Conservation (phyloP, 1,140 invertebrate genomes). For the Eriosoma lanigerum region DNA sequence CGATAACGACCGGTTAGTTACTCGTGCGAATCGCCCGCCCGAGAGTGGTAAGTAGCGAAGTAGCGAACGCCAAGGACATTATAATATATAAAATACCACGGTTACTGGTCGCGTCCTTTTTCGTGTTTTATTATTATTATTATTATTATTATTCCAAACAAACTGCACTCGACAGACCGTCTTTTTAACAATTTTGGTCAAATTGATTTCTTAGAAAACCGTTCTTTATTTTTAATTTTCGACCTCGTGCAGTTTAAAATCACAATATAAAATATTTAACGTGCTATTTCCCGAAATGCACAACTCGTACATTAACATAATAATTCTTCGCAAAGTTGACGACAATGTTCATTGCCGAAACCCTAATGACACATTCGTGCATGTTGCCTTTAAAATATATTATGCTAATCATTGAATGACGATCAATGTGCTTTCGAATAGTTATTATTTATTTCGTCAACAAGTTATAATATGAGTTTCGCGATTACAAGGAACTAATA, state of each 20-base stretch:
- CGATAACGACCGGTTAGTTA: neutral
- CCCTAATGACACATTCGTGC: neutral
- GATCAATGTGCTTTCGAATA: neutral
- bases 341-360: neutral
- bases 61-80: too few relatives aligned
- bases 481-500: too few relatives aligned
- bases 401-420: conserved; percentile 4
- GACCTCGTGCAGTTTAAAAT: neutral
- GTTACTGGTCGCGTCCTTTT: neutral
- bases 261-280: conserved; percentile 2
- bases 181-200: neutral
- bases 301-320: conserved; percentile 3
- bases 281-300: conserved; percentile 5
- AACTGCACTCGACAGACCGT: neutral
- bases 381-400: conserved; percentile 4
- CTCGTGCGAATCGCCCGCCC: neutral
- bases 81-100: too few relatives aligned
- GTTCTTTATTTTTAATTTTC: neutral
- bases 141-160: neutral
- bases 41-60: too few relatives aligned
- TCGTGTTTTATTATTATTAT: neutral
- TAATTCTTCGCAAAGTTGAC: neutral
- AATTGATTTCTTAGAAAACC: conserved; percentile 10
- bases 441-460: neutral
- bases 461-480: neutral